Evolutionary conservation across 2,113 vertebrate species (phyloP), one percentile per base, ranked within the genome.

Genomic region (Cyprinodon tularosa): DNA sequence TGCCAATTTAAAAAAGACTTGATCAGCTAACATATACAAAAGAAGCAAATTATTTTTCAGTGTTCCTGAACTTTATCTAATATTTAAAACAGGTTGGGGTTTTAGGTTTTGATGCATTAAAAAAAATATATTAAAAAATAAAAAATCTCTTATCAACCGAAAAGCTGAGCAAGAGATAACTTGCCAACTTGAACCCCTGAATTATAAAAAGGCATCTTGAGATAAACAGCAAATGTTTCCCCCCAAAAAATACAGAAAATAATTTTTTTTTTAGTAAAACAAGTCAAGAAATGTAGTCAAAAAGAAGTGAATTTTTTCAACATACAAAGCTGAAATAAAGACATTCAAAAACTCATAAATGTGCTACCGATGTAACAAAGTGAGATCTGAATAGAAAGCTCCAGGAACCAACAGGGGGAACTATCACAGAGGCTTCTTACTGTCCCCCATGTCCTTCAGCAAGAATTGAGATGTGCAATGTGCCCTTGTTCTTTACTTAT

Each of bases 401-500:
- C 1, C 53, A 29, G 14, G 2, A 22, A n/a, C 47, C 15, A 22
- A 14, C 60, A 39, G 61, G 9, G 36, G 14, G 37, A 57, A 57
- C 17, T 20, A n/a, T 57, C 9, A n/a, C 4, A 20, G 17, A 42
- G 17, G 3, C 48, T 8, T 44, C 1, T 66, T 68, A 69, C 81
- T 67, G 36, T 42, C 72, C 62, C 36, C 72, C 42, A 11, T 14
- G 70, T 67, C 74, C 81, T 81, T 84, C 83, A 73, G 74, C 74
- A 78, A 67, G 47, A 82, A 75, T 84, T 80, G 74, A 78, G 81
- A 83, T 81, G 82, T 72, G 61, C 80, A 86, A 78, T 85, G 76
- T 87, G 86, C 74, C 79, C 87, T 81, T 75, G 74, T 88, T 80
- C 85, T 91, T 84, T 77, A 83, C 83, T 90, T 90, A 81, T 86